Base-by-base conservation (phyloP, 1,140 invertebrate species). In the Brachystomella parvula region DNA sequence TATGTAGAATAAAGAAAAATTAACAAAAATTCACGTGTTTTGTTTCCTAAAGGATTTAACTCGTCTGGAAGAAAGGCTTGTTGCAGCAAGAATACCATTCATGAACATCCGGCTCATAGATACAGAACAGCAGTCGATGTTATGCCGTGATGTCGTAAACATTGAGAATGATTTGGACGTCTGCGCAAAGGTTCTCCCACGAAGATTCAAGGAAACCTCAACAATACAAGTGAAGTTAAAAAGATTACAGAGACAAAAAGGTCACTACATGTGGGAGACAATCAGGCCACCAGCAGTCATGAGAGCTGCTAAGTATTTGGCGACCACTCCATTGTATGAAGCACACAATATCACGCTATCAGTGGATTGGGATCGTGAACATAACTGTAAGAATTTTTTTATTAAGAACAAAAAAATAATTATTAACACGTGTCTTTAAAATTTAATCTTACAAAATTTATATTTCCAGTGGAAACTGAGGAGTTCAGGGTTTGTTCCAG, bases 271-370 rank as follows among this genome's bases (percentile, higher is more conserved):
- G 21, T 47, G 0, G 30, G 64, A 65, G 33, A 65, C 33, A 28
- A 33, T 65, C 47, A n/a, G 64, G 17, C 58, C 64, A 6, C 28
- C n/a, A 3, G 30, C 29, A 19, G 47, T 66, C 6, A 31, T 30
- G 3, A 19, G 15, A 1, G 57, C 57, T 2, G 57, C 33, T n/a
- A 19, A 39, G 17, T 66, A 60, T 30, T 29, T 66, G 3, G 29
- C 24, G 28, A 17, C 3, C 0, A 66, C 58, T 0, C 30, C 32
- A 49, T 33, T 66, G 12, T 61, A 66, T 21, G 1, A 47, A 17
- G 58, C 33, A 47, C 33, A 66, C 30, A 26, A 39, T 2, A 35
- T 66, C 19, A 24, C n/a, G 0, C n/a, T 66, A 3, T 32, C 57
- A n/a, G 35, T 28, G 3, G 39, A 39, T 17, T 26, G 49, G 31